Evolutionary conservation across 1,140 invertebrate genomes (phyloP), one percentile per base, ranked within the genome.

Genomic region (Anthonomus grandis): DNA sequence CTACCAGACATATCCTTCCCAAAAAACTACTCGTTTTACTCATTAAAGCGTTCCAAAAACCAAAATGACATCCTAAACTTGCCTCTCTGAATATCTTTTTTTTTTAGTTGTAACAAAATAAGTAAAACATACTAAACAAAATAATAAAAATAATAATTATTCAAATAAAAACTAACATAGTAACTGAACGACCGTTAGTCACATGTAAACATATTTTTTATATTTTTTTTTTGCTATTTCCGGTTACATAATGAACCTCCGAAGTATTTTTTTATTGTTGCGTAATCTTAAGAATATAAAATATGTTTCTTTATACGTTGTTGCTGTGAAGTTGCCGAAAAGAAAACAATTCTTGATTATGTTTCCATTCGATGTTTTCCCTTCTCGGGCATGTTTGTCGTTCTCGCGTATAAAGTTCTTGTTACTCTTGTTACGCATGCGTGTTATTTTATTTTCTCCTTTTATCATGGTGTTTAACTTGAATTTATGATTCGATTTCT

Each of bases 401-500:
- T n/a, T n/a, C n/a, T n/a, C n/a, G n/a, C n/a, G n/a, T n/a, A n/a
- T n/a, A n/a, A n/a, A n/a, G n/a, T n/a, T n/a, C n/a, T n/a, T n/a
- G n/a, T n/a, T n/a, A n/a, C n/a, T n/a, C n/a, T n/a, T n/a, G n/a
- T n/a, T n/a, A n/a, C n/a, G n/a, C n/a, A n/a, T n/a, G n/a, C n/a
- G n/a, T n/a, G n/a, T n/a, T n/a, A n/a, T n/a, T n/a, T n/a, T n/a
- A 21, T 23, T 39, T 51, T 51, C 48, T 51, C 48, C 36, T 51
- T 17, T 39, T 2, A 39, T 50, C 48, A 17, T 37, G 18, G 54
- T 56, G 54, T 27, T 53, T 57, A 36, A 50, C 55, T 57, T 46
- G 22, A 57, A 57, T 57, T 57, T 57, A 39, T 37, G 34, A 41
- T 34, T 50, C 55, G 55, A 19, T 50, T 57, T 48, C 46, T 57